Conservation (phyloP, 2,797 vertebrate species). For the Phataginus tetradactyla region DNA sequence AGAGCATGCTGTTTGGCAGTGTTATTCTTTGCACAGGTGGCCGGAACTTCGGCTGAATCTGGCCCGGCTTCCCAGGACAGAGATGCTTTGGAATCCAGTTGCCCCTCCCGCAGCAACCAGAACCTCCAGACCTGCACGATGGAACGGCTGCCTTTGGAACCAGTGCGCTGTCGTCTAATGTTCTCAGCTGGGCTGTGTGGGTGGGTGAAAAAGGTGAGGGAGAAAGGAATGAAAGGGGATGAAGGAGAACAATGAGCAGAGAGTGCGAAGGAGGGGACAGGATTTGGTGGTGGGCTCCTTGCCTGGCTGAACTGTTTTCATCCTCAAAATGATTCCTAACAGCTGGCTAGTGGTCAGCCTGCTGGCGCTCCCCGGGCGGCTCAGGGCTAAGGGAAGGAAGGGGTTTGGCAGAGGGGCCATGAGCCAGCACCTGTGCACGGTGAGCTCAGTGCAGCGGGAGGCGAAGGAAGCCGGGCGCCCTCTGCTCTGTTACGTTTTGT, state of each 20-base stretch:
- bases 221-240: neutral
- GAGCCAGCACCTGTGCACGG: conserved; percentile 68
- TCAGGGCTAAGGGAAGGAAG: conserved; percentile 37
- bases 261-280: neutral
- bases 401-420: conserved; percentile 72
- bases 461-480: neutral
- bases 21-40: neutral
- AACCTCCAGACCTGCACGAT: neutral
- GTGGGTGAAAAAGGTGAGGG: neutral
- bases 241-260: conserved; percentile 10
- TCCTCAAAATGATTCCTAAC: conserved; percentile 76
- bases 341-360: conserved; percentile 80
- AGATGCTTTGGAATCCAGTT: neutral
- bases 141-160: neutral
- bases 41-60: neutral
- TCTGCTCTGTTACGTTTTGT: neutral
- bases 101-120: neutral
- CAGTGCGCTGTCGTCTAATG: accelerated
- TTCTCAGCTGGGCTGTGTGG: neutral
- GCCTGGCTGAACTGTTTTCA: conserved; percentile 75
- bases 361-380: conserved; percentile 68
- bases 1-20: neutral
- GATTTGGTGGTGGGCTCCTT: neutral
- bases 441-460: conserved; percentile 73
- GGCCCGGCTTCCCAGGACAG: neutral